Percentiles rank a stretch among this genome's conserved stretches.
phyloP scores from a whole-genome alignment of 1,140 invertebrate genomes.

The Calephelis nemesis region DNA sequence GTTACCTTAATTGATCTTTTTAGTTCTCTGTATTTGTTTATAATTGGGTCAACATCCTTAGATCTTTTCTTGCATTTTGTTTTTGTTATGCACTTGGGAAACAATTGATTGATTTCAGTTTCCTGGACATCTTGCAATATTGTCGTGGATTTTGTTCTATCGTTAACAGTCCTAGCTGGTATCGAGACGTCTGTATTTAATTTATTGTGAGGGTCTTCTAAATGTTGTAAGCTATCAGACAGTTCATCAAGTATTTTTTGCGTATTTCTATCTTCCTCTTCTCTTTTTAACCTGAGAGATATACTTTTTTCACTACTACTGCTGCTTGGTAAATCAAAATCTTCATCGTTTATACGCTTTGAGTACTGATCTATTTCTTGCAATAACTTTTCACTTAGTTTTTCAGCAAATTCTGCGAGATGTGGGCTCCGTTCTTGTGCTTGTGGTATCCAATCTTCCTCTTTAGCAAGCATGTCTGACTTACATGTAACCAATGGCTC shows the following conservation, averaged over 20 bases:
- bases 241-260: conserved; percentile 71
- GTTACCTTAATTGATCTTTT: conserved; percentile 71
- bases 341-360: conserved; percentile 75
- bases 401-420: conserved; percentile 88
- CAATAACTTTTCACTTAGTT: conserved; percentile 85
- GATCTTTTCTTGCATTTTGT: conserved; percentile 72
- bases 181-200: conserved; percentile 37
- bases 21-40: conserved; percentile 73
- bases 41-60: conserved; percentile 71
- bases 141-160: conserved; percentile 75
- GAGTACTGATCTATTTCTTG: conserved; percentile 87
- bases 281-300: conserved; percentile 60
- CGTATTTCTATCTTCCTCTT: conserved; percentile 71
- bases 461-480: conserved; percentile 72
- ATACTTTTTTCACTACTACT: conserved; percentile 74
- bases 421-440: conserved; percentile 84
- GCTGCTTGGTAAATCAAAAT: conserved; percentile 74
- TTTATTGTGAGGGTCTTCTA: conserved; percentile 81
- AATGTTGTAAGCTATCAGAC: conserved; percentile 74
- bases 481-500: conserved; percentile 76
- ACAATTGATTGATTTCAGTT: conserved; percentile 68
- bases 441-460: conserved; percentile 79
- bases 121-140: conserved; percentile 65
- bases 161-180: conserved; percentile 71
- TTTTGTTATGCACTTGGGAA: conserved; percentile 72